Percentiles rank a stretch among this genome's conserved stretches.
Conservation (phyloP, 2,113 vertebrate genomes). For the Hippolais icterina region DNA sequence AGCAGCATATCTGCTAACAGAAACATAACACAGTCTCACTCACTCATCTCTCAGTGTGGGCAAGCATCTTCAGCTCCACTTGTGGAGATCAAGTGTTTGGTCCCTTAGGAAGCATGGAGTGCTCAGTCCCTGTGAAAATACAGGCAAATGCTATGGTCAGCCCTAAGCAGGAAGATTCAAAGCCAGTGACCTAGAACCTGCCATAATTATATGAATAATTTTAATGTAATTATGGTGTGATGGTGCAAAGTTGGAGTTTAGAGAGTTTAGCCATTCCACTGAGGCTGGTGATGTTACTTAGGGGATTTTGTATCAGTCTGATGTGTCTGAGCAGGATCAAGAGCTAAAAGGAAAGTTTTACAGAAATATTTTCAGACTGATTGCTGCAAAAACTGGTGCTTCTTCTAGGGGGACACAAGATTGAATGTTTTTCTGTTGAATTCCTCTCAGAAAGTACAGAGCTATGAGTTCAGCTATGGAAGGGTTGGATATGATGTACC, state of each 20-base stretch:
- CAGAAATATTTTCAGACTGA: neutral
- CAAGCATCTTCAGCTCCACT: neutral
- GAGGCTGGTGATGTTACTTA: neutral
- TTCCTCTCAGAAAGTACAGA: neutral
- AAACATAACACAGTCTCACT: neutral
- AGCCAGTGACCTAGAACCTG: neutral
- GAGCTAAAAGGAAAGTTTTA: neutral
- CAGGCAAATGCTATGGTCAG: neutral
- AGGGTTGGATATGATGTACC: neutral
- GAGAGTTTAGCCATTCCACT: neutral
- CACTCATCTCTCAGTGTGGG: neutral
- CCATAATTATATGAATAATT: neutral
- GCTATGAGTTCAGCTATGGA: neutral
- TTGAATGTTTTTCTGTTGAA: neutral
- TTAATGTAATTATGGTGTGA: neutral
- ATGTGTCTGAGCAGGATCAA: neutral
- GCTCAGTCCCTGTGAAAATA: neutral
- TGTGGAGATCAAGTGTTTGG: neutral
- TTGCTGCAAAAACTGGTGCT: neutral
- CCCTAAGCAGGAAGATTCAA: neutral
- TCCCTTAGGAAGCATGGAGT: neutral
- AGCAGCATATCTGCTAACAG: neutral
- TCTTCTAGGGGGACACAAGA: neutral
- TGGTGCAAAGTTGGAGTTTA: neutral
- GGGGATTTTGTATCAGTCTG: neutral